These are phyloP conservation scores for Thymelicus sylvestris DNA, from an alignment of 2,888 invertebrate genomes.

Conservation along the genomic window DNA sequence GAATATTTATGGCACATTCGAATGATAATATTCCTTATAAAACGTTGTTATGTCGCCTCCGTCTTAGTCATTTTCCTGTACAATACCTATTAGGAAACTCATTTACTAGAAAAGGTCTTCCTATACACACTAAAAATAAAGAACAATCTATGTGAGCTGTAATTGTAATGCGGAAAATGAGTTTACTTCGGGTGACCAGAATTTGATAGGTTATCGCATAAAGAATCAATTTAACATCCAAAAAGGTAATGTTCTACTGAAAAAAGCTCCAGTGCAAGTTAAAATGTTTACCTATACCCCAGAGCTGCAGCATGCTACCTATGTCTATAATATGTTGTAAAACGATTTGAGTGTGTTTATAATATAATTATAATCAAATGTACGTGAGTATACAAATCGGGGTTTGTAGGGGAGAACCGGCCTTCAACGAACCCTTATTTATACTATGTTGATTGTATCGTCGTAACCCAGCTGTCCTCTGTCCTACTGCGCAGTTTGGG, in stretches of 20 bases:
- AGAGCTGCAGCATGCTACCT: no score
- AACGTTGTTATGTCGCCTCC: conserved; percentile 3
- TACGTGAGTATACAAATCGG: neutral
- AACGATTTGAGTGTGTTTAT: neutral
- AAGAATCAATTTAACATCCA: no score
- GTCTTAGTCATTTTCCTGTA: conserved; percentile 30
- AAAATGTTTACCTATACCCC: no score
- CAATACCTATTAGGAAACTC: conserved; percentile 9
- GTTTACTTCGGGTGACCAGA: no score
- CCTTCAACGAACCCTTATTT: conserved; percentile 1
- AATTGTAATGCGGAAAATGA: conserved; percentile 3
- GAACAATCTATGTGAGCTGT: neutral
- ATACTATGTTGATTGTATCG: no score
- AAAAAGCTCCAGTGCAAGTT: no score
- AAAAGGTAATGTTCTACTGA: no score
- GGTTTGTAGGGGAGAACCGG: conserved; percentile 1
- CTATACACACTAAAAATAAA: conserved; percentile 1
- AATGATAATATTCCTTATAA: neutral
- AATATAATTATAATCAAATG: neutral
- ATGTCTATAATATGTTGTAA: no score
- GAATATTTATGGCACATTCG: neutral
- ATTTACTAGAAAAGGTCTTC: conserved; percentile 27
- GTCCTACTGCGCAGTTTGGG: no score
- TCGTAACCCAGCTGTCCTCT: no score
- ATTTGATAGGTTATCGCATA: no score